Evolutionary conservation across 2,888 invertebrate species (phyloP), one percentile per base, ranked within the genome.

Genomic region (Orchestes rusci): DNA sequence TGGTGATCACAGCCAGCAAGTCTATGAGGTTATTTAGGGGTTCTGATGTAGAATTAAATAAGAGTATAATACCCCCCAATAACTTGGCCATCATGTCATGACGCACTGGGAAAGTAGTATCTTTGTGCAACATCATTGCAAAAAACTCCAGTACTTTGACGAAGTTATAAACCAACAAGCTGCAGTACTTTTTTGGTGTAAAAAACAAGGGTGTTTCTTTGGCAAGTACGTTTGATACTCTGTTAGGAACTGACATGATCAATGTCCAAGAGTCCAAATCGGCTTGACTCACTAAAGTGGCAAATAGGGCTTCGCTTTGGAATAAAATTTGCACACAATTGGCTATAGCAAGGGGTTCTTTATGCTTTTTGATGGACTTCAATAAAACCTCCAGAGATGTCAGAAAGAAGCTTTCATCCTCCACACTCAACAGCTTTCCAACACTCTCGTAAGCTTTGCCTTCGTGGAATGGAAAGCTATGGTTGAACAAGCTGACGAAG

Each of bases 211-310:
- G 75, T 3, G 77, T 69, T 19, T 75, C 68, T 1, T 68, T 69
- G 48, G 77, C 67, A 18, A 80, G 55, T 54, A 72, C 73, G 59
- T 90, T 90, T 5, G 85, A 83, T 30, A 88, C 68, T 52, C 81
- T 70, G 56, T 72, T 78, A 0, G 89, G 87, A 38, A 89, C 56
- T 2, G 83, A 81, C 4, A 78, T 67, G 16, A 73, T 75, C 23
- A 69, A 70, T 46, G 73, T 70, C 55, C 54, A 58, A 23, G 16
- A 16, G 28, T 40, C 33, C 27, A 7, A 19, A 19, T 4, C 13
- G 17, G 51, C 36, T 45, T 54, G 54, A 35, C 47, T 28, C 34
- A 51, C 47, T 31, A 79, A 57, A 0, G 74, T 70, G 0, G 73
- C 69, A 2, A 79, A 67, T n/a, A 79, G 59, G 1, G 70, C 70